Conservation (phyloP, 2,113 vertebrate species). For the Furnarius figulus region DNA sequence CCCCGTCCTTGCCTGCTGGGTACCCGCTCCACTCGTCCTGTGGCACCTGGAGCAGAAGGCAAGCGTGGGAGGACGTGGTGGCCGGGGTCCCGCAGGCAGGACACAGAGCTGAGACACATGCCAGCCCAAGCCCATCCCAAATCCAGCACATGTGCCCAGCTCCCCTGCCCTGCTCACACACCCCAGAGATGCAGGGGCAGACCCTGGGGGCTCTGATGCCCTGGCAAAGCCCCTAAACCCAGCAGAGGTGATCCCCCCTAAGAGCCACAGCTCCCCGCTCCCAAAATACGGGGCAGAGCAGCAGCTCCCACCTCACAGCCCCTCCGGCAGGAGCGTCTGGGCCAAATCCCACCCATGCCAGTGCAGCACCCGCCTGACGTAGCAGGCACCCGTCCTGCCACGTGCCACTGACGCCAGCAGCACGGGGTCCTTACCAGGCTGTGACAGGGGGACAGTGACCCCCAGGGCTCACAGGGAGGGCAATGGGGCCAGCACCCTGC, state of each 20-base stretch:
- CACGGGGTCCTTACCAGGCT: background rate
- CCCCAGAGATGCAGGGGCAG: background rate
- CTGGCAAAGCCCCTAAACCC: background rate
- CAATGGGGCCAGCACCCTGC: fast-evolving
- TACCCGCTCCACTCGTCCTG: conserved; percentile 95
- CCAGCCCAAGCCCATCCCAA: background rate
- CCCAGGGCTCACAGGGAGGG: fast-evolving
- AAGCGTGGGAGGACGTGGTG: fast-evolving
- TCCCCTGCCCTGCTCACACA: background rate
- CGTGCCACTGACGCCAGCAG: background rate
- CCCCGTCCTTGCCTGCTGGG: conserved; percentile 82
- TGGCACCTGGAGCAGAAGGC: conserved; percentile 83
- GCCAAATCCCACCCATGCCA: conserved; percentile 62
- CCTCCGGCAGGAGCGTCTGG: background rate
- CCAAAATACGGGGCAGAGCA: fast-evolving
- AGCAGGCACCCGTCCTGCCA: background rate
- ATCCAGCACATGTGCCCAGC: fast-evolving
- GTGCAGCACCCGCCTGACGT: background rate
- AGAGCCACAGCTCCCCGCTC: background rate
- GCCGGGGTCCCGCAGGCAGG: fast-evolving
- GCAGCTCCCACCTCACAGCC: conserved; percentile 3
- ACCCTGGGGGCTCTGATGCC: background rate
- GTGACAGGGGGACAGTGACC: background rate
- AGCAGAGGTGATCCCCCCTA: background rate
- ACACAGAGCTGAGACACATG: fast-evolving